A percentile compares a stretch with the other conserved stretches of the same genome.
Evolutionary conservation across 1,140 invertebrate species (phyloP).

Genomic region (Temnothorax longispinosus): DNA sequence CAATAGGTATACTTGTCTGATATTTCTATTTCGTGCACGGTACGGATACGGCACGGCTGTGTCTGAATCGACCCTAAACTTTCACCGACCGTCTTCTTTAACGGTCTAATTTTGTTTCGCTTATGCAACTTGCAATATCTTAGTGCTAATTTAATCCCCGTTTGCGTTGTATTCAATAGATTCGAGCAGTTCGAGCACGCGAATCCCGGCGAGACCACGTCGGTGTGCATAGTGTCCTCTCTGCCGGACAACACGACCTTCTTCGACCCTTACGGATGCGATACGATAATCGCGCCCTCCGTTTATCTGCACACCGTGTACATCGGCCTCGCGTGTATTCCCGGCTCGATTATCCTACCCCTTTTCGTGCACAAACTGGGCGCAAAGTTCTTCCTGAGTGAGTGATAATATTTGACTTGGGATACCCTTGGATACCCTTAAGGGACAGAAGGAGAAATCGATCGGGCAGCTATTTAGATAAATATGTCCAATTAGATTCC

Average conservation of each 20-base stretch:
- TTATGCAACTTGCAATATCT: background rate
- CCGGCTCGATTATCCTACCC: slow-evolving; percentile 90
- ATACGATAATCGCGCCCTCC: slow-evolving; percentile 86
- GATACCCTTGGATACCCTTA: no score
- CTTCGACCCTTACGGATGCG: slow-evolving; percentile 80
- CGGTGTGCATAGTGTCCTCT: slow-evolving; percentile 90
- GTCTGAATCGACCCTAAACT: no score
- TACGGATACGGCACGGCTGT: no score
- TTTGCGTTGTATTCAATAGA: slow-evolving; percentile 77
- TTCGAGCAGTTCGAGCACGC: slow-evolving; percentile 90
- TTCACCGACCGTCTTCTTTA: background rate
- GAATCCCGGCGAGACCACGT: slow-evolving; percentile 88
- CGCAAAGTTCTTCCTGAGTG: slow-evolving; percentile 91
- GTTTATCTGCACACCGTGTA: slow-evolving; percentile 91
- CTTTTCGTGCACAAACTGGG: slow-evolving; percentile 90
- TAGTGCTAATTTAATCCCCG: background rate
- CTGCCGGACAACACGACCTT: slow-evolving; percentile 79
- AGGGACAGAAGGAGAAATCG: background rate
- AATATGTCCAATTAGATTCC: background rate
- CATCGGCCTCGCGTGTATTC: slow-evolving; percentile 91
- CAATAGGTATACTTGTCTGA: no score
- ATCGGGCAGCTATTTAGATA: background rate
- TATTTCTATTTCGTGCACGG: no score
- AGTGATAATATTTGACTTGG: slow-evolving; percentile 73
- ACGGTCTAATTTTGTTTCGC: background rate